Conservation (phyloP, 2,113 vertebrate species). For the Anguilla japonica region DNA sequence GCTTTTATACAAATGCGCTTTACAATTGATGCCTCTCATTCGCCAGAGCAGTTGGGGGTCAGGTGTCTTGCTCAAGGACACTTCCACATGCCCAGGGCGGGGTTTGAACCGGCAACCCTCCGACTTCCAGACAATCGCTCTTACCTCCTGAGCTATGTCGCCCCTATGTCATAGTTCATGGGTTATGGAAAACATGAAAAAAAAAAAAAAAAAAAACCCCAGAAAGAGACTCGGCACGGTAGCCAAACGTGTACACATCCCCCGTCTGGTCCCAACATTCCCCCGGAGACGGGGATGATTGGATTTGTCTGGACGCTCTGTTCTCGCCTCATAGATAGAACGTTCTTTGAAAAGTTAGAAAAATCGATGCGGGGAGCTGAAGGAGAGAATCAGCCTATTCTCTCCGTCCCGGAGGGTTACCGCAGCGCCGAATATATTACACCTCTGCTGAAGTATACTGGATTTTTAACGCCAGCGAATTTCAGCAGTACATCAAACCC, state of each 20-base stretch:
- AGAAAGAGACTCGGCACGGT: neutral
- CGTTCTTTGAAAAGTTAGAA: neutral
- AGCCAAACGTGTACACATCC: neutral
- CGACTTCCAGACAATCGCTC: too few species aligned
- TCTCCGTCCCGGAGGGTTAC: neutral
- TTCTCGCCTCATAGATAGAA: neutral
- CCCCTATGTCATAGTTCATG: too few species aligned
- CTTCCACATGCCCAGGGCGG: too few species aligned
- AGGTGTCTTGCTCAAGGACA: too few species aligned
- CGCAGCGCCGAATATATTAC: neutral
- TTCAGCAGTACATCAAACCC: neutral
- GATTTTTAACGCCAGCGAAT: neutral
- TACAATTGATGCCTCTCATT: too few species aligned
- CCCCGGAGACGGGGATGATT: neutral
- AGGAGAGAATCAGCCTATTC: too few species aligned
- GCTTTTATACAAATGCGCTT: too few species aligned
- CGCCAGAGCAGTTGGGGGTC: too few species aligned
- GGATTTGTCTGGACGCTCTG: neutral
- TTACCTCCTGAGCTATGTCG: too few species aligned
- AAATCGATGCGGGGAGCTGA: neutral
- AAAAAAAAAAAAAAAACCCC: too few species aligned
- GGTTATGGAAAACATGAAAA: too few species aligned
- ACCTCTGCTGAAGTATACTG: neutral
- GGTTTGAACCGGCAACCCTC: too few species aligned
- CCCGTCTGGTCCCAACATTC: neutral